Conservation (phyloP, 2,888 invertebrate species). For the Eledona agricola region DNA sequence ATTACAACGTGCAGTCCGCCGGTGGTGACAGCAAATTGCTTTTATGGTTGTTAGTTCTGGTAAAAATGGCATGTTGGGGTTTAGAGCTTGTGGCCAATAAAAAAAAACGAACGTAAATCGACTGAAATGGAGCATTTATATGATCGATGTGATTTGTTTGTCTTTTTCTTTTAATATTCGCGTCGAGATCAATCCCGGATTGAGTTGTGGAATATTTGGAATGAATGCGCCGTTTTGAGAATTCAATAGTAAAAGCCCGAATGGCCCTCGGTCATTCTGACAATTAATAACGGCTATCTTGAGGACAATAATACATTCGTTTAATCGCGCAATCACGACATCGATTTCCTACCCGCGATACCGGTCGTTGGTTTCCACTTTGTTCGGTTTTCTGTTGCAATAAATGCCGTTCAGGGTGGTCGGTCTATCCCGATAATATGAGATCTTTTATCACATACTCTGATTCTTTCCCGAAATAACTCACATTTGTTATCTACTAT, state of each 20-base stretch:
- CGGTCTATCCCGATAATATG: conserved; percentile 47
- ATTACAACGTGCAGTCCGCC: background rate
- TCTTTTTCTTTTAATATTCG: too few species aligned
- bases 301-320: conserved; percentile 47
- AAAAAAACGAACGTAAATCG: too few species aligned
- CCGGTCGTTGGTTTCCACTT: conserved; percentile 50
- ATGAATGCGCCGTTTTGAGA: conserved; percentile 30
- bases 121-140: too few species aligned
- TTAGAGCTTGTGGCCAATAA: conserved; percentile 2
- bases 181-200: too few species aligned
- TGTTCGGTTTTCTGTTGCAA: conserved; percentile 47
- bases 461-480: conserved; percentile 47
- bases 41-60: conserved; percentile 4
- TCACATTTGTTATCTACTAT: conserved; percentile 48
- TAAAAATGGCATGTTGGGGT: background rate
- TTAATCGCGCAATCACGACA: conserved; percentile 49
- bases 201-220: conserved; percentile 20
- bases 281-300: conserved; percentile 48
- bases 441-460: conserved; percentile 48
- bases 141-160: too few species aligned
- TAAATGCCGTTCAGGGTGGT: conserved; percentile 45
- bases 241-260: conserved; percentile 30
- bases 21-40: conserved; percentile 6
- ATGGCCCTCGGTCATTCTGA: conserved; percentile 41
- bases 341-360: conserved; percentile 48